phyloP scores from a whole-genome alignment of 2,888 invertebrate genomes.

The Idaea biselata region DNA sequence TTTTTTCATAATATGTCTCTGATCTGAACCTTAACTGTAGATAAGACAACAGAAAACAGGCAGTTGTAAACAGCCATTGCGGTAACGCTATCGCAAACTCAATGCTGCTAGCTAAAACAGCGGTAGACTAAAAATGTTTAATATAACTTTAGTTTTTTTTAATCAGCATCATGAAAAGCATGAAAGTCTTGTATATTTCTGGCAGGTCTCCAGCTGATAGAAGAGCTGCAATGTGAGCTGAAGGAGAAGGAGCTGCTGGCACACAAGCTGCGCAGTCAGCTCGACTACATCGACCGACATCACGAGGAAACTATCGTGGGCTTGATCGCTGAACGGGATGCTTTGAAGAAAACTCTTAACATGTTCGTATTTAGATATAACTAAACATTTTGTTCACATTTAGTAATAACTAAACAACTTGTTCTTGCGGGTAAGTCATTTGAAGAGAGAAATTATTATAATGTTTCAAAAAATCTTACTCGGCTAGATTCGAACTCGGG shows the following conservation, averaged over 20 bases:
- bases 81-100: too few relatives aligned
- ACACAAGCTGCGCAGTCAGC: slow-evolving; percentile 57
- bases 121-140: too few relatives aligned
- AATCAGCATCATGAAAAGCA: neutral
- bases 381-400: too few relatives aligned
- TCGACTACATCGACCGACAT: slow-evolving; percentile 65
- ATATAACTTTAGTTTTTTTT: too few relatives aligned
- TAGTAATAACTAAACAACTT: too few relatives aligned
- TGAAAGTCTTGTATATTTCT: neutral
- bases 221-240: slow-evolving; percentile 68
- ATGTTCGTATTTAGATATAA: slow-evolving; percentile 51
- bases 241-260: slow-evolving; percentile 63
- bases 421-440: too few relatives aligned
- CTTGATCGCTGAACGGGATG: slow-evolving; percentile 61
- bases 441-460: too few relatives aligned
- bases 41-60: neutral
- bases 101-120: too few relatives aligned
- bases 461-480: too few relatives aligned
- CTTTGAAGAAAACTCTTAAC: slow-evolving; percentile 56
- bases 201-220: slow-evolving; percentile 62
- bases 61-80: neutral
- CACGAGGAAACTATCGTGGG: slow-evolving; percentile 65
- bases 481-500: too few relatives aligned
- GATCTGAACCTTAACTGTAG: too few relatives aligned
- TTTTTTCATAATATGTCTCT: slow-evolving; percentile 2